Percentiles rank a stretch among this genome's conserved stretches.
phyloP scores from a whole-genome alignment of 2,797 vertebrate species.

The Arctocebus calabarensis region DNA sequence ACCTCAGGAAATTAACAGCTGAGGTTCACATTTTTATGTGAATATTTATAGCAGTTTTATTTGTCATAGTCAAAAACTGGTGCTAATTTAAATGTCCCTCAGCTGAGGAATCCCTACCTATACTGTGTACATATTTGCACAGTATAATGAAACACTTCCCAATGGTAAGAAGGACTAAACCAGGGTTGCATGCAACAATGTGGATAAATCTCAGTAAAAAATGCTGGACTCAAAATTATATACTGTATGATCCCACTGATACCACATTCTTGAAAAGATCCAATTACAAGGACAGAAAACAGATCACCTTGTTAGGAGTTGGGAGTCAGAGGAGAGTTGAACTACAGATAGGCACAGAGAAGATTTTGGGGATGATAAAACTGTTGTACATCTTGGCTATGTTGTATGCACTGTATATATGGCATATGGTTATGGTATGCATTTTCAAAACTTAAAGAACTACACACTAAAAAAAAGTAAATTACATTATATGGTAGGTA shows the following conservation, averaged over 20 bases:
- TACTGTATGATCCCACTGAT: background rate
- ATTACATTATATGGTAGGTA: slow-evolving; percentile 24
- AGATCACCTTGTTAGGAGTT: background rate
- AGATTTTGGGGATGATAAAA: background rate
- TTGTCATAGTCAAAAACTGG: background rate
- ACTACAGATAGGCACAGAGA: background rate
- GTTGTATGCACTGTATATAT: background rate
- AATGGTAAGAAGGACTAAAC: background rate
- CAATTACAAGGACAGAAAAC: background rate
- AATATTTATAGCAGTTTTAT: background rate
- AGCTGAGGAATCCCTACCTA: background rate
- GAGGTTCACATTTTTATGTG: background rate
- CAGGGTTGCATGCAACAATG: background rate
- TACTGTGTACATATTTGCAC: background rate
- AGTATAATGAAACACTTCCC: background rate
- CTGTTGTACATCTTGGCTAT: background rate
- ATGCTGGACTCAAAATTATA: background rate
- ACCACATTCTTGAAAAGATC: background rate
- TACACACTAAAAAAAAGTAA: background rate
- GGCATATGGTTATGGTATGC: background rate
- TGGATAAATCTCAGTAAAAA: background rate
- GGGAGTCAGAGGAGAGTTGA: background rate
- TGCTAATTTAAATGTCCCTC: background rate
- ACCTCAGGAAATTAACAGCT: background rate
- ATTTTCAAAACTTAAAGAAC: slow-evolving; percentile 9